Evolutionary conservation across 1,140 invertebrate species (phyloP).

Genomic region (Homarus americanus): DNA sequence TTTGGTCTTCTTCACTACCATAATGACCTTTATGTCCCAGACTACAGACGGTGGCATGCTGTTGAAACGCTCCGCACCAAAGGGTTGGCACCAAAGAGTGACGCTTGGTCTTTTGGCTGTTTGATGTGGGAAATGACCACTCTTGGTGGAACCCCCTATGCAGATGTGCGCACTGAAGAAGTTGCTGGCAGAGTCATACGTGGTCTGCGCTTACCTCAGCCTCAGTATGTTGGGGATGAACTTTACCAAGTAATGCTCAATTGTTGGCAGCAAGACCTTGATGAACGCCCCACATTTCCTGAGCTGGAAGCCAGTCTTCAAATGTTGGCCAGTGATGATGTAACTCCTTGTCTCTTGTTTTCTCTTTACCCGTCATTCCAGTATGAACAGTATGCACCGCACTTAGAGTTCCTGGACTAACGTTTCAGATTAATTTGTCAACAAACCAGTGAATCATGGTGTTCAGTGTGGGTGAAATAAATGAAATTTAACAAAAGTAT

Average conservation of each 20-base stretch:
- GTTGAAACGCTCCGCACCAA: conserved; percentile 82
- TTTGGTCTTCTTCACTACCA: conserved; percentile 83
- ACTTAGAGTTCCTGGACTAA: conserved; percentile 73
- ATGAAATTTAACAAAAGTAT: not conserved
- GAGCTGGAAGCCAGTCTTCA: conserved; percentile 78
- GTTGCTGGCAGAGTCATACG: conserved; percentile 84
- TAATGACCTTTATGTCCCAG: conserved; percentile 78
- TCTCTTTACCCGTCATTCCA: conserved; percentile 73
- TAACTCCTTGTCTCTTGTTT: conserved; percentile 67
- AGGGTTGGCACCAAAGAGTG: conserved; percentile 84
- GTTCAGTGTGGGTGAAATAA: not conserved
- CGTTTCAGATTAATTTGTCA: not conserved
- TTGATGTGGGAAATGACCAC: conserved; percentile 90
- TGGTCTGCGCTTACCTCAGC: conserved; percentile 85
- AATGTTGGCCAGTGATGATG: conserved; percentile 50
- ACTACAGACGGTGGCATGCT: conserved; percentile 88
- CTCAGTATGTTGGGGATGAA: conserved; percentile 84
- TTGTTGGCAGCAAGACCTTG: conserved; percentile 90
- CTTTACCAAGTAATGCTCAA: conserved; percentile 90
- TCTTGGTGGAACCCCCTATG: conserved; percentile 90
- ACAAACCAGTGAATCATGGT: too few species aligned
- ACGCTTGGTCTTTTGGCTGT: conserved; percentile 90
- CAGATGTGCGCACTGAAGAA: conserved; percentile 83
- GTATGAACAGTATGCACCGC: conserved; percentile 74
- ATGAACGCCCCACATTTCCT: conserved; percentile 86